phyloP scores from a whole-genome alignment of 2,113 vertebrate species.

The Calidris pugnax region DNA sequence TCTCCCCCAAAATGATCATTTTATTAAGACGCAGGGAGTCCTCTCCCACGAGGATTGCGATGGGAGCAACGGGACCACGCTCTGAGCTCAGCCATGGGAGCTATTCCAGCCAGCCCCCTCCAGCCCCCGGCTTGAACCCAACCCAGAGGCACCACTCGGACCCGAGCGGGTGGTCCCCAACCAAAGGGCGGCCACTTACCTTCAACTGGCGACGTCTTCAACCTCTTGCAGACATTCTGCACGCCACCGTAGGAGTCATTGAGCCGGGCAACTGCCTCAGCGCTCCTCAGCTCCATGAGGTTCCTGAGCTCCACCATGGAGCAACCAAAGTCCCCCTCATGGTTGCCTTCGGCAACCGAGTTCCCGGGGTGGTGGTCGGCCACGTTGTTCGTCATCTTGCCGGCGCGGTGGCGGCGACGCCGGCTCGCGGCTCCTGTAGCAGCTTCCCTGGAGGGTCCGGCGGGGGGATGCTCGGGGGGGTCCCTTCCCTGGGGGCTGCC shows the following conservation, averaged over 20 bases:
- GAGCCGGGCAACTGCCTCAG: constrained; percentile 84
- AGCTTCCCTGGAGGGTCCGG: not conserved
- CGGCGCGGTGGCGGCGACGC: fast-evolving
- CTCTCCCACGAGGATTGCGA: fast-evolving
- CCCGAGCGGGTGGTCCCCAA: too few relatives aligned
- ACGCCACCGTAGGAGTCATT: constrained; percentile 81
- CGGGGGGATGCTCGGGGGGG: not conserved
- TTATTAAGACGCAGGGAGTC: fast-evolving
- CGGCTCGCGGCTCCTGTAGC: not conserved
- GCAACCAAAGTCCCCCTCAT: constrained; percentile 90
- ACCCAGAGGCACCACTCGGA: fast-evolving
- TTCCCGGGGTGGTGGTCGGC: constrained; percentile 87
- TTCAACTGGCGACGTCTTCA: constrained; percentile 92
- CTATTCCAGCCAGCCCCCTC: not conserved
- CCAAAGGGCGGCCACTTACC: constrained; percentile 72
- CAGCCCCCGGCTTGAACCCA: not conserved
- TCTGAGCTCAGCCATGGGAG: not conserved
- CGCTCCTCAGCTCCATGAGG: constrained; percentile 90
- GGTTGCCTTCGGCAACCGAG: constrained; percentile 83
- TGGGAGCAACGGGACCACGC: fast-evolving
- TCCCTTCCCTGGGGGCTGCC: constrained; percentile 36
- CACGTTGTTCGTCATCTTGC: constrained; percentile 86
- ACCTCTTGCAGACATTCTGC: constrained; percentile 84
- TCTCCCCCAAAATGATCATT: not conserved
- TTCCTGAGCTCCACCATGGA: constrained; percentile 83